Conservation (phyloP, 2,888 invertebrate species). For the Sphaeridia pumilis region DNA sequence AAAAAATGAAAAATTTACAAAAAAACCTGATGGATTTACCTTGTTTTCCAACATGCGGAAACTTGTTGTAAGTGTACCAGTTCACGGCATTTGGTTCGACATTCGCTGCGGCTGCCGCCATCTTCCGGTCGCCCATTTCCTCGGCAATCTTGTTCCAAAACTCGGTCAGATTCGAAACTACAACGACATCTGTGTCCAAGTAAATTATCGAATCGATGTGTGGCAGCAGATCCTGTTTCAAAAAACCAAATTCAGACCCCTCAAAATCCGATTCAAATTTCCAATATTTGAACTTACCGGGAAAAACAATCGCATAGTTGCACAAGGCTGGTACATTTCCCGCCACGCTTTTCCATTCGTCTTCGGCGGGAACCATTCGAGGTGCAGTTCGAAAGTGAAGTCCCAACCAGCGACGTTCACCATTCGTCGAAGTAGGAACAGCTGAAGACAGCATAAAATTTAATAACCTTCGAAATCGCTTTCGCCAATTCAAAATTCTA, state of each 20-base stretch:
- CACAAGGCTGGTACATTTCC: conserved; percentile 84
- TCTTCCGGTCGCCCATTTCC: conserved; percentile 69
- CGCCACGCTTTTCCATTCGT: conserved; percentile 49
- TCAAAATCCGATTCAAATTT: too few relatives aligned
- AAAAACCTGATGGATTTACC: too few relatives aligned
- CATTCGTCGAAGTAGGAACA: conserved; percentile 6
- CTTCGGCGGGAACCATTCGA: conserved; percentile 2
- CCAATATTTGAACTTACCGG: conserved; percentile 54
- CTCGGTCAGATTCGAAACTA: conserved; percentile 67
- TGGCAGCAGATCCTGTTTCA: conserved; percentile 5
- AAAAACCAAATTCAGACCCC: too few relatives aligned
- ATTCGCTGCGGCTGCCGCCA: conserved; percentile 80
- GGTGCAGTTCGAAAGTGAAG: conserved; percentile 6
- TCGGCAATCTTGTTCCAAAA: conserved; percentile 75
- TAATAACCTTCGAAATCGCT: too few relatives aligned
- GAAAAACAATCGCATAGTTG: conserved; percentile 81
- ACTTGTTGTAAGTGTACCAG: conserved; percentile 94
- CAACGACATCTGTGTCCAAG: conserved; percentile 83
- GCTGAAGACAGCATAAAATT: too few relatives aligned
- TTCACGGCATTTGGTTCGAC: conserved; percentile 82
- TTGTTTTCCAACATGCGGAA: conserved; percentile 80
- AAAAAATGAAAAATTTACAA: too few relatives aligned
- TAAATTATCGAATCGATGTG: conserved; percentile 78
- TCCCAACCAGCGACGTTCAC: conserved; percentile 5
- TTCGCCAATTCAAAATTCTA: too few relatives aligned